Evolutionary conservation across 1,140 invertebrate species (phyloP).

Genomic region (Akabosia matsudoensis): DNA sequence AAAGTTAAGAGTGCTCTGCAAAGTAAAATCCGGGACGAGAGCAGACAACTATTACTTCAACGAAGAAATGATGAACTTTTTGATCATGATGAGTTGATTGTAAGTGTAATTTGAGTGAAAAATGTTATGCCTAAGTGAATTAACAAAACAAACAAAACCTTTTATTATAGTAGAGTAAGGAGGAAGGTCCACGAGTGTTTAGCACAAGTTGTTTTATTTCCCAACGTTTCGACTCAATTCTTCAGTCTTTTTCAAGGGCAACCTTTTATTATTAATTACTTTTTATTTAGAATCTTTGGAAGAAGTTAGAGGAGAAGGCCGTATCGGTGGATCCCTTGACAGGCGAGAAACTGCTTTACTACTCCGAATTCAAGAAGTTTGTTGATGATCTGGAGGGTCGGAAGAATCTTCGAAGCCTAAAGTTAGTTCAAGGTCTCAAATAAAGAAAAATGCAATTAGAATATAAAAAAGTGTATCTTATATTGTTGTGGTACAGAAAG

Average conservation of each 20-base stretch:
- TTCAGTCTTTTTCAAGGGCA: too few relatives aligned
- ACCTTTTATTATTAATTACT: slow-evolving; percentile 9
- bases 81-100: slow-evolving; percentile 81
- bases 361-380: slow-evolving; percentile 13
- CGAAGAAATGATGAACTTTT: slow-evolving; percentile 75
- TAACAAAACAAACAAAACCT: slow-evolving; percentile 76
- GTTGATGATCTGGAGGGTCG: not conserved
- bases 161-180: slow-evolving; percentile 56
- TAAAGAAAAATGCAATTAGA: too few relatives aligned
- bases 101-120: slow-evolving; percentile 48
- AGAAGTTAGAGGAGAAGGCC: slow-evolving; percentile 23
- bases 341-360: not conserved
- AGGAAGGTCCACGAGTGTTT: too few relatives aligned
- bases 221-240: too few relatives aligned
- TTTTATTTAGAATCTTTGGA: slow-evolving; percentile 14
- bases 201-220: too few relatives aligned
- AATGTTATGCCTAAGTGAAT: slow-evolving; percentile 56
- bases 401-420: not conserved
- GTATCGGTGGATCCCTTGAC: not conserved
- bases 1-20: not conserved
- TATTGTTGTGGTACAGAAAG: slow-evolving; percentile 53
- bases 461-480: too few relatives aligned
- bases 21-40: slow-evolving; percentile 78
- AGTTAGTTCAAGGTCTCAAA: not conserved
- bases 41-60: slow-evolving; percentile 78